Evolutionary conservation across 2,797 vertebrate species (phyloP), one percentile per base, ranked within the genome.

Genomic region (Chelmon rostratus): DNA sequence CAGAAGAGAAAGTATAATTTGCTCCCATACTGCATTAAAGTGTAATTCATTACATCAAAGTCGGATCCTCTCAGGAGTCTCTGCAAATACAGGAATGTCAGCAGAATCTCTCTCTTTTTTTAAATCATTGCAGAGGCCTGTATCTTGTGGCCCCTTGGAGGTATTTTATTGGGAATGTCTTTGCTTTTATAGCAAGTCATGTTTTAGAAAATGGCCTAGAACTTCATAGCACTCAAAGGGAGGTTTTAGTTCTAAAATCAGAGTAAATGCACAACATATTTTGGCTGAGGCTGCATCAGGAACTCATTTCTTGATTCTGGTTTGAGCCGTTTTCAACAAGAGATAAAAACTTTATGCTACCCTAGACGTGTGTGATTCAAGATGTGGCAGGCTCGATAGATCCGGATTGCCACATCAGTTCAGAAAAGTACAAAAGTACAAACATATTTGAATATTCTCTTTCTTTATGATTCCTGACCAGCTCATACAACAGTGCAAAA

Each of bases 251-350:
- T 67, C 12, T 53, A 68, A 58, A 76, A 70, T 56, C 5, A 7
- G 37, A 82, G 38, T 50, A 80, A 85, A 85, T 79, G 42, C 38
- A 76, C 50, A 68, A 46, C 40, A 44, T 65, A 31, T 68, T 76
- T 72, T 74, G 68, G 38, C 56, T 65, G 58, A 73, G 25, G 53
- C 81, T 66, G 52, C 68, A 85, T 70, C 65, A 84, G 76, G 83
- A 86, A 87, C 35, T 50, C 6, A 57, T 82, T 84, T 76, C 38
- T 86, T 59, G 16, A 79, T 84, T 86, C 66, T 52, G 33, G 76
- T 81, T 73, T 72, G 79, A 71, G 50, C 31, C 72, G 42, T 79
- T 85, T 82, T 78, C 78, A 86, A 66, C 44, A 80, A 61, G 49
- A 73, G 35, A 81, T 76, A 81, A 78, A 84, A 89, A 52, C 33